Conservation (phyloP, 2,113 vertebrate species). For the Ciconia stormi region DNA sequence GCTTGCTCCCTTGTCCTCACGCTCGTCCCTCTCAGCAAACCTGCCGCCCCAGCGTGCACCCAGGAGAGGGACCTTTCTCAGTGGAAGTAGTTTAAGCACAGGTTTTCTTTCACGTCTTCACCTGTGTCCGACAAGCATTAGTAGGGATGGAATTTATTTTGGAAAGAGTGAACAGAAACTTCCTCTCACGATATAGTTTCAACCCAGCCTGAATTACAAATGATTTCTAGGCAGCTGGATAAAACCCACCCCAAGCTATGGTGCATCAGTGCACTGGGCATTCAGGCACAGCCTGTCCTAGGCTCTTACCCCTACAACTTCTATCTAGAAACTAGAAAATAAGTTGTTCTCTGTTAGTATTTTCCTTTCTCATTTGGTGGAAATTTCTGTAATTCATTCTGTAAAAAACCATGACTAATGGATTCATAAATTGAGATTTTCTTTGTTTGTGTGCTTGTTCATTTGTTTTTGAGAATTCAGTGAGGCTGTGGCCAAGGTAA, state of each 20-base stretch:
- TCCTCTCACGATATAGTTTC: neutral
- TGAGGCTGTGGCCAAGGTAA: neutral
- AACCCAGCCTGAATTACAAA: neutral
- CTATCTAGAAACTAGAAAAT: neutral
- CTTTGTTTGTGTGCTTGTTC: neutral
- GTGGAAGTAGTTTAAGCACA: neutral
- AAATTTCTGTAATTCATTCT: neutral
- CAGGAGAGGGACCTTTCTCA: neutral
- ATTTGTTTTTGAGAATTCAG: neutral
- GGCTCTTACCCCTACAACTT: neutral
- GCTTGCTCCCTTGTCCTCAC: neutral
- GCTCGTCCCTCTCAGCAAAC: neutral
- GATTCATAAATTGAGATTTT: neutral
- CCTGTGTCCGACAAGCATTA: neutral
- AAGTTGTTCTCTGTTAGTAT: neutral
- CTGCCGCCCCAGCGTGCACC: rapidly evolving
- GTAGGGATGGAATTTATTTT: neutral
- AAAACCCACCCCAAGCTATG: neutral
- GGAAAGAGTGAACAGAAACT: neutral
- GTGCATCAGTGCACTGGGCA: neutral
- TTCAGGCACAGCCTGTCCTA: neutral
- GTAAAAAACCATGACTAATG: neutral
- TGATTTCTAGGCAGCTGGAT: neutral
- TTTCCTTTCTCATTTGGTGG: neutral
- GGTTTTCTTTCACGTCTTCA: neutral